phyloP scores from a whole-genome alignment of 2,797 vertebrate genomes.

The Cynopterus sphinx region DNA sequence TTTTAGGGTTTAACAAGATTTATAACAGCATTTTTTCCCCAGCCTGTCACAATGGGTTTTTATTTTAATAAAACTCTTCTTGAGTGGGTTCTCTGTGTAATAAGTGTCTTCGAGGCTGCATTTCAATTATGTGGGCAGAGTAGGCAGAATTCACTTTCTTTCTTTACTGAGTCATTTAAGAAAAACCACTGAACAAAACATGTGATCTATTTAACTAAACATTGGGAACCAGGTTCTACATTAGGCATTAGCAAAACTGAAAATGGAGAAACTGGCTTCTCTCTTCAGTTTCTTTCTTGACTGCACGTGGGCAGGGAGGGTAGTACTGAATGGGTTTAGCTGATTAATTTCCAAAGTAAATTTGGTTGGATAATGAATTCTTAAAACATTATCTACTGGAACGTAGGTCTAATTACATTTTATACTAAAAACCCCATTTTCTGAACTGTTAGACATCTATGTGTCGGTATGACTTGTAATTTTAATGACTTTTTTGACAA shows the following conservation, averaged over 20 bases:
- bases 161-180: constrained; percentile 56
- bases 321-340: not conserved
- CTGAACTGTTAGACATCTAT: not conserved
- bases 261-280: not conserved
- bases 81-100: constrained; percentile 58
- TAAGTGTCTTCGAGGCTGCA: constrained; percentile 28
- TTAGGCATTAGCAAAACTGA: not conserved
- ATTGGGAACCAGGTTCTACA: not conserved
- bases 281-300: not conserved
- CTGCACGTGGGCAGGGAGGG: not conserved
- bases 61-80: constrained; percentile 52
- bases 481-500: constrained; percentile 24
- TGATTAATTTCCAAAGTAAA: constrained; percentile 42
- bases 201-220: constrained; percentile 34
- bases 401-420: not conserved
- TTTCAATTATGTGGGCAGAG: constrained; percentile 62
- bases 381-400: constrained; percentile 35
- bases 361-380: constrained; percentile 47
- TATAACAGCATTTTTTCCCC: constrained; percentile 46
- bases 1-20: constrained; percentile 52
- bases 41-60: constrained; percentile 44
- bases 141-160: constrained; percentile 63
- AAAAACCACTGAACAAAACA: constrained; percentile 40
- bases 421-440: not conserved
- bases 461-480: not conserved